phyloP scores from a whole-genome alignment of 2,797 vertebrate genomes.

The Hafferia zeledoni region DNA sequence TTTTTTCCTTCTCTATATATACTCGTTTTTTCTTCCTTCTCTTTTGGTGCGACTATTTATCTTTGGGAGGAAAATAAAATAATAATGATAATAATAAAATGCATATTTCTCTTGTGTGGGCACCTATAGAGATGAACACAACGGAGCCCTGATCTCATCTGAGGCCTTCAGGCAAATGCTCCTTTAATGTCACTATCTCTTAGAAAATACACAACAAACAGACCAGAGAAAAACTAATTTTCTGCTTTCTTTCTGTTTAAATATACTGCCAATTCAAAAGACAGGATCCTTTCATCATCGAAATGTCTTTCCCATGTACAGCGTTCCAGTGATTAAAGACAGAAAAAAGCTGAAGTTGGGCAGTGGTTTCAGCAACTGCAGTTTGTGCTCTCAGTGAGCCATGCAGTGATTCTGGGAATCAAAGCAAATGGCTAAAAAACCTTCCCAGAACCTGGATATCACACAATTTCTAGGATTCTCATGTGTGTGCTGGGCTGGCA shows the following conservation, averaged over 20 bases:
- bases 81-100: neutral
- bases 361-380: neutral
- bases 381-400: neutral
- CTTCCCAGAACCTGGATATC: neutral
- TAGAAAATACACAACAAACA: conserved; percentile 20
- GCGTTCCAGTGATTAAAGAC: accelerated
- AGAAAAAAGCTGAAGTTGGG: neutral
- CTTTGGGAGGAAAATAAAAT: accelerated
- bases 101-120: neutral
- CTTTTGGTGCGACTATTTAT: neutral
- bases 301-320: neutral
- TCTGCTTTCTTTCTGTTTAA: conserved; percentile 51
- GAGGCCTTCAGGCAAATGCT: neutral
- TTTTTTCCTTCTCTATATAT: neutral
- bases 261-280: conserved; percentile 5
- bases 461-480: neutral
- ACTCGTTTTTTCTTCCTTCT: neutral
- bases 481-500: neutral
- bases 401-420: neutral
- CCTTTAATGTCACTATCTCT: neutral
- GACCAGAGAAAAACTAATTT: conserved; percentile 38
- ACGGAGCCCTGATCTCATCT: neutral
- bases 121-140: neutral
- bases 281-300: conserved; percentile 13
- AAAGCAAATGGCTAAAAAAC: neutral